A percentile compares a stretch with the other conserved stretches of the same genome.
Conservation (phyloP, 1,140 invertebrate genomes). For the Frieseomelitta varia region DNA sequence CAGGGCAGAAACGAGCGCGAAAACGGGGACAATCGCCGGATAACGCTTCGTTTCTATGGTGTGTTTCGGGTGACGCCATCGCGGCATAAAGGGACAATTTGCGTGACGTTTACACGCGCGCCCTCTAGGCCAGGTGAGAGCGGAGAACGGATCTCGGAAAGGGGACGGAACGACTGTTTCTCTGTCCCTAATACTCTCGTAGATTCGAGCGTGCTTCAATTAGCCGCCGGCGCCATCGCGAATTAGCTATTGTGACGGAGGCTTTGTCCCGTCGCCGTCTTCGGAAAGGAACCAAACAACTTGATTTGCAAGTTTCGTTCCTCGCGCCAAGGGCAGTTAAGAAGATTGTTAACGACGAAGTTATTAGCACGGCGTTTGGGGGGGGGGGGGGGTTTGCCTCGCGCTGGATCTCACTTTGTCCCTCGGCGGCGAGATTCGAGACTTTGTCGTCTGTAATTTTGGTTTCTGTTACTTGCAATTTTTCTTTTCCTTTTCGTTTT, state of each 20-base stretch:
- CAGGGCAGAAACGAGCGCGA: constrained; percentile 35
- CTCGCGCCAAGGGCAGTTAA: constrained; percentile 18
- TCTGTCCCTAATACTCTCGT: constrained; percentile 27
- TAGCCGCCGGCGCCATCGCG: not conserved
- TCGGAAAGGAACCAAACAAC: constrained; percentile 1
- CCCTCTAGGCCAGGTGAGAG: not conserved
- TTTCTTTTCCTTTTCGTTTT: too few relatives aligned
- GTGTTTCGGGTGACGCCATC: constrained; percentile 13
- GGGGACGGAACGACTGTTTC: constrained; percentile 20
- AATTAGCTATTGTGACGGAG: constrained; percentile 11
- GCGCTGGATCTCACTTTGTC: not conserved
- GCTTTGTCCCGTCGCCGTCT: not conserved
- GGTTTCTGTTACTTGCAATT: too few relatives aligned
- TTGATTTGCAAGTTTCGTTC: constrained; percentile 39
- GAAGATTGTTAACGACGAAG: constrained; percentile 17
- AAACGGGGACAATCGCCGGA: constrained; percentile 38
- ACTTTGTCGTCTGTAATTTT: not conserved
- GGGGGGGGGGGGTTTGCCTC: too few relatives aligned
- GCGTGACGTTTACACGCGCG: constrained; percentile 23
- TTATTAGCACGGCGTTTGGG: not conserved
- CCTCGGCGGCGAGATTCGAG: not conserved
- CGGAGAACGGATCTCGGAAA: not conserved
- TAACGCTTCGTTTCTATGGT: constrained; percentile 29
- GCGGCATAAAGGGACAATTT: constrained; percentile 49
- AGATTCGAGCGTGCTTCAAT: constrained; percentile 34